Evolutionary conservation across 2,113 vertebrate genomes (phyloP).

Genomic region (Zapus hudsonius): DNA sequence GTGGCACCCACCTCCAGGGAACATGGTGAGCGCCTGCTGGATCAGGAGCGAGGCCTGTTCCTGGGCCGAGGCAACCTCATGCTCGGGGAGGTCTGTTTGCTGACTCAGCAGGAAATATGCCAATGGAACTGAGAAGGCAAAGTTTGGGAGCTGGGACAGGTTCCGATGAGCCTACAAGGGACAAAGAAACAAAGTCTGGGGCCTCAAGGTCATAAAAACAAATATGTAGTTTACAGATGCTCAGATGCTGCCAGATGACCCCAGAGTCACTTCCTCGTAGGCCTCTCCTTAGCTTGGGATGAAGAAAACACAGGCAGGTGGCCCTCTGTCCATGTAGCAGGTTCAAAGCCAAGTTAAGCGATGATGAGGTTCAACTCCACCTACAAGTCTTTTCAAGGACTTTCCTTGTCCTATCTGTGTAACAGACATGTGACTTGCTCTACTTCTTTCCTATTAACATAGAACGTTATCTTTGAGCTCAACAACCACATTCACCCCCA

Average conservation of each 20-base stretch:
- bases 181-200: neutral
- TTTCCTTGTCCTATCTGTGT: no score
- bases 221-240: neutral
- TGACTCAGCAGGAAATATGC: slow-evolving; percentile 94
- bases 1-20: slow-evolving; percentile 91
- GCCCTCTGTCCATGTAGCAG: neutral
- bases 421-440: neutral
- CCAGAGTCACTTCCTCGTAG: neutral
- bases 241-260: rapidly evolving
- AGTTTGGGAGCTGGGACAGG: slow-evolving; percentile 97
- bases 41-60: slow-evolving; percentile 88
- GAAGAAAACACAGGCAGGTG: neutral
- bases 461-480: no score
- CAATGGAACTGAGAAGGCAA: slow-evolving; percentile 94
- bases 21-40: slow-evolving; percentile 93
- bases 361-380: no score
- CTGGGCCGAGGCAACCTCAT: slow-evolving; percentile 85
- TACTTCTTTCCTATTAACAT: neutral
- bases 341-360: neutral
- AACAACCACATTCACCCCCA: no score
- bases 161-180: slow-evolving; percentile 92
- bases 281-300: neutral
- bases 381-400: rapidly evolving
- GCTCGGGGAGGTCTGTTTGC: slow-evolving; percentile 88
- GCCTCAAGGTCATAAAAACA: neutral